These are phyloP conservation scores for Rhipidura dahli DNA, from an alignment of 2,113 vertebrate genomes.

Conservation along the genomic window DNA sequence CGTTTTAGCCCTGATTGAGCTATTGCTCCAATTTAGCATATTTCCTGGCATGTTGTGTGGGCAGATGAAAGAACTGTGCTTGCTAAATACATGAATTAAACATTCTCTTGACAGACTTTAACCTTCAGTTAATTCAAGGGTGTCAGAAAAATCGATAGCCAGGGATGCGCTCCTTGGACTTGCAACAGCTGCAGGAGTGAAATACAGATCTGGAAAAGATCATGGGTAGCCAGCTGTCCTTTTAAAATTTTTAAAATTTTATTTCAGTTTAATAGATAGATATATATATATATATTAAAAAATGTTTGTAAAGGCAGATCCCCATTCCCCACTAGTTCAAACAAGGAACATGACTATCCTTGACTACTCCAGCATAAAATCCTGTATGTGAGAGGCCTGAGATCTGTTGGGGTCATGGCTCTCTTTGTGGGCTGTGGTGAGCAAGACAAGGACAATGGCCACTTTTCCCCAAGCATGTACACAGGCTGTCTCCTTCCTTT, in stretches of 20 bases:
- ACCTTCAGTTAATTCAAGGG: constrained; percentile 33
- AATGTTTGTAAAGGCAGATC: neutral
- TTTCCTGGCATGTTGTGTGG: constrained; percentile 44
- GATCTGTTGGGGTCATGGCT: neutral
- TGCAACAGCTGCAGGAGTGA: neutral
- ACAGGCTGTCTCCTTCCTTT: neutral
- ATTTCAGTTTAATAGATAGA: neutral
- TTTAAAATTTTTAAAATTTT: neutral
- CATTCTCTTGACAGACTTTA: constrained; percentile 49
- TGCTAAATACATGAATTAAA: constrained; percentile 31
- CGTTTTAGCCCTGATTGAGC: constrained; percentile 12
- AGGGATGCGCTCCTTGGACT: neutral
- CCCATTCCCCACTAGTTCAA: neutral
- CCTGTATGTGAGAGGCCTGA: neutral
- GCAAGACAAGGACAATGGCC: neutral
- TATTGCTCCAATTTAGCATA: constrained; percentile 42
- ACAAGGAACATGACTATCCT: neutral
- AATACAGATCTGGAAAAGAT: neutral
- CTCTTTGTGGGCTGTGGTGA: neutral
- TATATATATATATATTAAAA: neutral
- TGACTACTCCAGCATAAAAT: neutral
- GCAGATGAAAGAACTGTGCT: constrained; percentile 46
- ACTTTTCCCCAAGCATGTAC: neutral
- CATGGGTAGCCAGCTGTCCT: neutral
- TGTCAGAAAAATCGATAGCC: constrained; percentile 9